Percentiles rank a stretch among this genome's conserved stretches.
Evolutionary conservation across 1,140 invertebrate genomes (phyloP).

Genomic region (Eumaeus atala): DNA sequence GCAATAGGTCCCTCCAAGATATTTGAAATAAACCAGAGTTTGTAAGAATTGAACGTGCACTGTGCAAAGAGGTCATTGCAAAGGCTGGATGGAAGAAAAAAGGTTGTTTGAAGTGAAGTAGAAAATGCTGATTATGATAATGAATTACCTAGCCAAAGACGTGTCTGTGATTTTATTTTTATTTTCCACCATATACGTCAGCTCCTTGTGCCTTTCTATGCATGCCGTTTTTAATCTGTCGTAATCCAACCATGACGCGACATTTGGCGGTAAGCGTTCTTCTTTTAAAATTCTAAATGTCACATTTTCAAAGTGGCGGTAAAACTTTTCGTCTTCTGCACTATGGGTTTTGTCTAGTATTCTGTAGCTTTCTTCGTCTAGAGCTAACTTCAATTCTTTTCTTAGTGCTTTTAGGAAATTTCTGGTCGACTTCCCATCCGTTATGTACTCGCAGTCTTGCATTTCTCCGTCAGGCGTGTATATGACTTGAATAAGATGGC

Average conservation of each 20-base stretch:
- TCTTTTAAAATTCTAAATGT: slow-evolving; percentile 54
- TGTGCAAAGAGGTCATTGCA: slow-evolving; percentile 34
- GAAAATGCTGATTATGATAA: slow-evolving; percentile 1
- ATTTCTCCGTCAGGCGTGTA: slow-evolving; percentile 75
- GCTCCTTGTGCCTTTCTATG: slow-evolving; percentile 59
- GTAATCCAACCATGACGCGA: slow-evolving; percentile 72
- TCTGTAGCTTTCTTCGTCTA: slow-evolving; percentile 55
- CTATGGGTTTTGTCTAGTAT: slow-evolving; percentile 34
- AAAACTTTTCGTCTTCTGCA: slow-evolving; percentile 45
- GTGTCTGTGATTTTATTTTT: slow-evolving; percentile 42
- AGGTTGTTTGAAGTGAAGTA: slow-evolving; percentile 1
- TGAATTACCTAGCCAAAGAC: slow-evolving; percentile 42
- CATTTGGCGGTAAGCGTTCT: slow-evolving; percentile 53
- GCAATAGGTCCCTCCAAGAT: not conserved
- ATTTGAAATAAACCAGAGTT: not conserved
- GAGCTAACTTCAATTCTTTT: slow-evolving; percentile 71
- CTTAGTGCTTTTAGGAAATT: slow-evolving; percentile 75
- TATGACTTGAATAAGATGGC: slow-evolving; percentile 80
- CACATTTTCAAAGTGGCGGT: slow-evolving; percentile 60
- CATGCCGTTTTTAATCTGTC: slow-evolving; percentile 71
- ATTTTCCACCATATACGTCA: slow-evolving; percentile 53
- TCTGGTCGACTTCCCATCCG: slow-evolving; percentile 66
- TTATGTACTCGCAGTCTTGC: slow-evolving; percentile 80
- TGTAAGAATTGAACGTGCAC: slow-evolving; percentile 10
- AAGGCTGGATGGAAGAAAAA: slow-evolving; percentile 17